phyloP scores from a whole-genome alignment of 2,888 invertebrate genomes.

The Pilophorus perplexus region DNA sequence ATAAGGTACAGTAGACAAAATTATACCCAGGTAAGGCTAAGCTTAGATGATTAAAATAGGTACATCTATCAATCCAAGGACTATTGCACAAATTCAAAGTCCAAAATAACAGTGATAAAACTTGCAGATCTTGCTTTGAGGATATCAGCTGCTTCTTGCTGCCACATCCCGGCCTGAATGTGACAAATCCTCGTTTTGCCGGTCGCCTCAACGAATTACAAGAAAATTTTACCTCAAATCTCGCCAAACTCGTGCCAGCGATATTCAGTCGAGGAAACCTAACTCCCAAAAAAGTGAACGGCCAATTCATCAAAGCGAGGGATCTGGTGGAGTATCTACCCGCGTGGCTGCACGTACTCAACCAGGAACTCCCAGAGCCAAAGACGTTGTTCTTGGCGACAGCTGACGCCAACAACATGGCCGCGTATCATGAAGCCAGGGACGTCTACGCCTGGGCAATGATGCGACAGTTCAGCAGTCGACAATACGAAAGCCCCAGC shows the following conservation, averaged over 20 bases:
- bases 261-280: neutral
- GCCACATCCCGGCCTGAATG: constrained; percentile 3
- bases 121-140: constrained; percentile 6
- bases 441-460: neutral
- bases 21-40: too few relatives aligned
- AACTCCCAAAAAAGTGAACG: neutral
- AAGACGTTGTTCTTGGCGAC: constrained; percentile 7
- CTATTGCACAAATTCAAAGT: too few relatives aligned
- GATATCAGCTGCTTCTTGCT: constrained; percentile 14
- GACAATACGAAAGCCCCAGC: neutral
- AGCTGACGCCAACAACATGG: constrained; percentile 13
- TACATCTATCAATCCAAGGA: too few relatives aligned
- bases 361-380: constrained; percentile 11
- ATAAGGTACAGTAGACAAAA: too few relatives aligned
- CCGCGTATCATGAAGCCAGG: neutral
- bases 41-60: too few relatives aligned
- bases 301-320: neutral
- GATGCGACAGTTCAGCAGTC: neutral
- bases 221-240: neutral
- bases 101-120: too few relatives aligned
- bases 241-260: neutral
- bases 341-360: neutral
- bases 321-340: constrained; percentile 2
- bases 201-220: neutral
- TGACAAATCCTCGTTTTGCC: neutral